Percentiles rank a stretch among this genome's conserved stretches.
Conservation (phyloP, 37 sponge, comb jelly and placozoan species). For the Amphimedon queenslandica region DNA sequence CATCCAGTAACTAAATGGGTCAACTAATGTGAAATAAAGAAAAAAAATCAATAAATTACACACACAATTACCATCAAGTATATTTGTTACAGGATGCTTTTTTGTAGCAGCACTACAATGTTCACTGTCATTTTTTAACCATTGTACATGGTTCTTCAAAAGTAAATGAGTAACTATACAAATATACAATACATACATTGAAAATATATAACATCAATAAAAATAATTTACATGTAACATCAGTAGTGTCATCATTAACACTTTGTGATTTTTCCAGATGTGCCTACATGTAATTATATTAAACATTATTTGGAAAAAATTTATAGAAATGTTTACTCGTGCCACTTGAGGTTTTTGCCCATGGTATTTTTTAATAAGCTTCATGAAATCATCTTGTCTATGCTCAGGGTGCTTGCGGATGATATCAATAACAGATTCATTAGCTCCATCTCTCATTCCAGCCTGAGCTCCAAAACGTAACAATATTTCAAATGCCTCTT, state of each 20-base stretch:
- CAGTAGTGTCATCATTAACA: too few relatives aligned
- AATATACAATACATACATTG: too few relatives aligned
- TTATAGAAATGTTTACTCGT: slow-evolving; percentile 19
- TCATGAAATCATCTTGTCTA: slow-evolving; percentile 49
- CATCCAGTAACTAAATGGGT: slow-evolving; percentile 60
- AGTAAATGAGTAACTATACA: slow-evolving; percentile 58
- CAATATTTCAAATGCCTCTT: slow-evolving; percentile 55
- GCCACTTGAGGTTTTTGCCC: slow-evolving; percentile 34
- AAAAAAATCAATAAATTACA: not conserved
- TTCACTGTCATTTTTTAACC: slow-evolving; percentile 43
- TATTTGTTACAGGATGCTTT: slow-evolving; percentile 59
- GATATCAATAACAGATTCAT: slow-evolving; percentile 37
- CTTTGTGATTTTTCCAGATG: too few relatives aligned
- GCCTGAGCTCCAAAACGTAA: slow-evolving; percentile 75
- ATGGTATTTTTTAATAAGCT: slow-evolving; percentile 34
- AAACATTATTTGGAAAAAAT: too few relatives aligned
- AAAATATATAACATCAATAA: too few relatives aligned
- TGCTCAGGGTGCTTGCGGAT: slow-evolving; percentile 37
- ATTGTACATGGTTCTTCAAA: slow-evolving; percentile 47
- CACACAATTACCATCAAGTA: slow-evolving; percentile 56
- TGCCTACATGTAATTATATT: too few relatives aligned
- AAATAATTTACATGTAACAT: too few relatives aligned
- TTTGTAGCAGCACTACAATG: slow-evolving; percentile 55
- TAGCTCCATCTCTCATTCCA: slow-evolving; percentile 23
- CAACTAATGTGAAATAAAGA: slow-evolving; percentile 21